A percentile compares a stretch with the other conserved stretches of the same genome.
Evolutionary conservation across 2,113 vertebrate species (phyloP).

Genomic region (Polypterus senegalus): DNA sequence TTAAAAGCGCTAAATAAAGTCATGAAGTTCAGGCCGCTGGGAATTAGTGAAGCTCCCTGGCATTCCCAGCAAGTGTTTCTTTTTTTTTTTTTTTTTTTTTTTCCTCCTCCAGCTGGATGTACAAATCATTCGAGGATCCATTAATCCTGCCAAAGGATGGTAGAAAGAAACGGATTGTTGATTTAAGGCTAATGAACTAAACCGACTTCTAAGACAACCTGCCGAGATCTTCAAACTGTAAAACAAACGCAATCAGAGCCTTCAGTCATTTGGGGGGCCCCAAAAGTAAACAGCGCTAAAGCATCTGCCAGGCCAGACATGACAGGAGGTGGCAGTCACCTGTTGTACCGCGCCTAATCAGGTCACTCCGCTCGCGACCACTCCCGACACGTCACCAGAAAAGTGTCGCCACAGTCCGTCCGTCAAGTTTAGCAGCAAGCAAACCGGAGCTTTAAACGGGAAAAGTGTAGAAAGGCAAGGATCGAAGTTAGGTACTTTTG

Average conservation of each 20-base stretch:
- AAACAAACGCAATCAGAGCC: constrained; percentile 43
- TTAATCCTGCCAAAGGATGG: constrained; percentile 54
- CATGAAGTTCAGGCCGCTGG: constrained; percentile 56
- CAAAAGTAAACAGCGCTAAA: constrained; percentile 9
- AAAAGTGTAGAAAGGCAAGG: no score
- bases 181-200: constrained; percentile 62
- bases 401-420: no score
- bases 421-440: no score
- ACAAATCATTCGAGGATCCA: constrained; percentile 53
- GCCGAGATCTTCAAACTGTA: constrained; percentile 42
- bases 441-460: no score
- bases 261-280: not conserved
- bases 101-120: constrained; percentile 32
- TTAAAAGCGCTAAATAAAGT: constrained; percentile 57
- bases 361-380: no score
- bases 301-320: not conserved
- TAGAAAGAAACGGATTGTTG: constrained; percentile 55
- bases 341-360: not conserved
- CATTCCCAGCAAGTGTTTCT: constrained; percentile 56
- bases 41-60: constrained; percentile 65
- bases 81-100: not conserved
- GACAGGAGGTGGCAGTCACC: constrained; percentile 10
- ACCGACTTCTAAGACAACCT: constrained; percentile 45
- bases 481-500: no score
- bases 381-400: no score